Evolutionary conservation across 2,797 vertebrate species (phyloP).

Genomic region (Staurois parvus): DNA sequence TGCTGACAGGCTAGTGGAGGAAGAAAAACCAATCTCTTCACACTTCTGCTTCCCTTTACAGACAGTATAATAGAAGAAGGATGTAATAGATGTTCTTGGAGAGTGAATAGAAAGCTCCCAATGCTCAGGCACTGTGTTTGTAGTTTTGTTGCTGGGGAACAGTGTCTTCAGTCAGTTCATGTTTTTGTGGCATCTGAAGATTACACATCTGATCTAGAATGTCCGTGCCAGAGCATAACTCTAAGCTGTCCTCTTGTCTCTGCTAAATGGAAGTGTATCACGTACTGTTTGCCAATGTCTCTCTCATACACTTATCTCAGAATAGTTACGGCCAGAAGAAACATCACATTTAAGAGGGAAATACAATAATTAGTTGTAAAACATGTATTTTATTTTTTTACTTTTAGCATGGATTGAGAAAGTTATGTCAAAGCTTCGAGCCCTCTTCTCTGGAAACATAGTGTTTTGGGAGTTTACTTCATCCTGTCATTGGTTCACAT

Average conservation of each 20-base stretch:
- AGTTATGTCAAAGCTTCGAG: not conserved
- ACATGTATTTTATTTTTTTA: not conserved
- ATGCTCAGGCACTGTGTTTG: not conserved
- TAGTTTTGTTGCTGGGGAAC: not conserved
- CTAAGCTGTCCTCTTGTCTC: not conserved
- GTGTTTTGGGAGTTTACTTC: not conserved
- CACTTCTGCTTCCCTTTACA: too few relatives aligned
- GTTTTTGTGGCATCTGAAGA: constrained; percentile 9
- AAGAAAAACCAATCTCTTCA: too few relatives aligned
- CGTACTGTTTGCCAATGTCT: constrained; percentile 18
- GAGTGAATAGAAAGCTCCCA: too few relatives aligned
- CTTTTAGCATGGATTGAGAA: not conserved
- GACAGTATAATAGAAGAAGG: too few relatives aligned
- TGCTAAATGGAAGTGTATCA: not conserved
- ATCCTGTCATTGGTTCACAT: not conserved
- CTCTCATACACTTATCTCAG: constrained; percentile 3
- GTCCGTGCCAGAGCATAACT: not conserved
- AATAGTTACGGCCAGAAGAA: constrained; percentile 13
- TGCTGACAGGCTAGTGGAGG: too few relatives aligned
- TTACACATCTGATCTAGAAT: not conserved
- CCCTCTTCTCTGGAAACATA: not conserved
- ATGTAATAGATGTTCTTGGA: not conserved
- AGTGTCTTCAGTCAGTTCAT: not conserved
- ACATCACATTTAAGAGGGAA: not conserved
- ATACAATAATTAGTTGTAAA: not conserved